Evolutionary conservation across 2,113 vertebrate genomes (phyloP).

Genomic region (Eudyptes chrysolophus): DNA sequence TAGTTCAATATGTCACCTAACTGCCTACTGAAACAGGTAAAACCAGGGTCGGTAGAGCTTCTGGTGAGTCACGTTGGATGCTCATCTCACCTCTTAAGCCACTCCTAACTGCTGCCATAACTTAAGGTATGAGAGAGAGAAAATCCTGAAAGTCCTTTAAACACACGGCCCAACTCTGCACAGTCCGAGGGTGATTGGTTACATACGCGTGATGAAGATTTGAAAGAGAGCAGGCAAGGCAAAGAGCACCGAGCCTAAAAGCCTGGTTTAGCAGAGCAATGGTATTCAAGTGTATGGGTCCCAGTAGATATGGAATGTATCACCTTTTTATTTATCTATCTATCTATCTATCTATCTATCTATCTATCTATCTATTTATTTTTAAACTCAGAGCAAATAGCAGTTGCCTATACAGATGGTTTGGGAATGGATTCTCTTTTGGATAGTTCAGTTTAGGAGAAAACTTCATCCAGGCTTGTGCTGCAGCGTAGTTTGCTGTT

Average conservation of each 20-base stretch:
- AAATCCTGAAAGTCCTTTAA: background rate
- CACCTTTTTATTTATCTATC: too few relatives aligned
- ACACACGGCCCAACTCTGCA: background rate
- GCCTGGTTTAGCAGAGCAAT: background rate
- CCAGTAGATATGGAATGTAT: background rate
- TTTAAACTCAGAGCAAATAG: background rate
- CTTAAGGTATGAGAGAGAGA: rapidly evolving
- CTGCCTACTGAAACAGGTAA: background rate
- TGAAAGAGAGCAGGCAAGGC: background rate
- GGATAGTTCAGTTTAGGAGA: background rate
- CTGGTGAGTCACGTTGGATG: background rate
- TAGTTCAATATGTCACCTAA: background rate
- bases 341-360: too few relatives aligned
- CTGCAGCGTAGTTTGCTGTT: background rate
- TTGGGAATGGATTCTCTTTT: background rate
- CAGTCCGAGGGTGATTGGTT: background rate
- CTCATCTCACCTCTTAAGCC: background rate
- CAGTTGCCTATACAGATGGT: background rate
- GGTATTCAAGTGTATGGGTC: background rate
- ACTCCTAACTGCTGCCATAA: background rate
- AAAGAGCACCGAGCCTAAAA: background rate
- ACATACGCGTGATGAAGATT: background rate
- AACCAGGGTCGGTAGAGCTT: background rate
- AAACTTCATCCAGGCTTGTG: background rate
- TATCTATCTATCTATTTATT: too few relatives aligned